These are phyloP conservation scores for Brachypalpus laphriformis DNA, from an alignment of 2,888 invertebrate genomes.

Conservation along the genomic window DNA sequence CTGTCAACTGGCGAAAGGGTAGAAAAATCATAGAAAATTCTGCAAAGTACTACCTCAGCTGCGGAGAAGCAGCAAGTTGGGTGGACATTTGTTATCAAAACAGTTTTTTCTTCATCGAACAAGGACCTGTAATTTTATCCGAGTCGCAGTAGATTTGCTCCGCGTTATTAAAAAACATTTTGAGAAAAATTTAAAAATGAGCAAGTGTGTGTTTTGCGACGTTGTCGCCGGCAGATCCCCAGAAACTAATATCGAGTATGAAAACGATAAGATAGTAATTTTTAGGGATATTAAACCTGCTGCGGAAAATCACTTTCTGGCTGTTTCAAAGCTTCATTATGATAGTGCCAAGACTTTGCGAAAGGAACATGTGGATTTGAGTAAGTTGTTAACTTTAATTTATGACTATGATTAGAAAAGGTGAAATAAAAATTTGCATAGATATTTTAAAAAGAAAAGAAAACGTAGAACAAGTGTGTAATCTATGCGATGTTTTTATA, in stretches of 20 bases:
- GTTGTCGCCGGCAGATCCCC: constrained; percentile 86
- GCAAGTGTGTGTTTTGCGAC: constrained; percentile 89
- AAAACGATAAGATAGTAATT: constrained; percentile 90
- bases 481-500: constrained; percentile 47
- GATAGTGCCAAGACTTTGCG: constrained; percentile 88
- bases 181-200: constrained; percentile 17
- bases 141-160: background rate
- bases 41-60: constrained; percentile 32
- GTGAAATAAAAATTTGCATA: constrained; percentile 1
- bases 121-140: background rate
- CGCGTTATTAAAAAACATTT: background rate
- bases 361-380: constrained; percentile 86
- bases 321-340: constrained; percentile 91
- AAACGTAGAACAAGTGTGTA: constrained; percentile 25
- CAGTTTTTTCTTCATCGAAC: constrained; percentile 12
- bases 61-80: constrained; percentile 3
- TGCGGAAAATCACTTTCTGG: constrained; percentile 90
- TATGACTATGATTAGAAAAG: background rate
- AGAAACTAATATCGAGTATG: constrained; percentile 86
- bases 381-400: constrained; percentile 84
- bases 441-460: constrained; percentile 1
- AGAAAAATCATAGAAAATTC: constrained; percentile 32
- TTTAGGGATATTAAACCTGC: constrained; percentile 94
- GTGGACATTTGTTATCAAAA: constrained; percentile 65
- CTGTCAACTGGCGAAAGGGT: too few species aligned